Conservation (phyloP, 2,113 vertebrate genomes). For the Notarius quadriscutis region DNA sequence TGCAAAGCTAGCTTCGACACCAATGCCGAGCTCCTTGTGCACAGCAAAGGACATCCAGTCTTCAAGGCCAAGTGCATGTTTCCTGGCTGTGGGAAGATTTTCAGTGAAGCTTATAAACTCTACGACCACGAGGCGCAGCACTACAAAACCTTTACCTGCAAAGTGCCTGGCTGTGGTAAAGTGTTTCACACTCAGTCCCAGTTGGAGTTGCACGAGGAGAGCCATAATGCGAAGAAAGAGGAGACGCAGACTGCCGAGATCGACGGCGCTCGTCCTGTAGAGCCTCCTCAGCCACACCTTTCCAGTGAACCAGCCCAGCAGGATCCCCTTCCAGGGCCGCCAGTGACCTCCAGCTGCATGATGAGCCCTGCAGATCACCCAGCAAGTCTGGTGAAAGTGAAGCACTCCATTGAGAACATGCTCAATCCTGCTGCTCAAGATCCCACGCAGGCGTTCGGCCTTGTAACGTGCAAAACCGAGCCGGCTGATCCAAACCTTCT, state of each 20-base stretch:
- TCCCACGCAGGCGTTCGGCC: constrained; percentile 34
- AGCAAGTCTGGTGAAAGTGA: constrained; percentile 19
- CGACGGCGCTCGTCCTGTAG: constrained; percentile 22
- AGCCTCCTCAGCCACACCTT: constrained; percentile 14
- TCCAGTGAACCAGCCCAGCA: neutral
- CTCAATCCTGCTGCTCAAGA: constrained; percentile 43
- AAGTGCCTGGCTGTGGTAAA: constrained; percentile 81
- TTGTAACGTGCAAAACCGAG: constrained; percentile 44
- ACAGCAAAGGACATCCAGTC: constrained; percentile 84
- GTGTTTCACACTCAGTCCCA: constrained; percentile 87
- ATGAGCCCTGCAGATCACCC: neutral
- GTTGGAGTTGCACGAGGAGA: constrained; percentile 83
- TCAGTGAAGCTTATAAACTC: constrained; percentile 89
- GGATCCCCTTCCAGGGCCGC: neutral
- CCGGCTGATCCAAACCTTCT: constrained; percentile 12
- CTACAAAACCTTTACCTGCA: constrained; percentile 96
- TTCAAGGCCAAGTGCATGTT: constrained; percentile 97
- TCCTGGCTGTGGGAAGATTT: constrained; percentile 90
- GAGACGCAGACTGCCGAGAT: constrained; percentile 53
- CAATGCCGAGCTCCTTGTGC: constrained; percentile 86
- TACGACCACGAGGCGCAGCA: constrained; percentile 97
- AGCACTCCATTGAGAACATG: constrained; percentile 59
- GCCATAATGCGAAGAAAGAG: constrained; percentile 68
- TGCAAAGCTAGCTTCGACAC: constrained; percentile 94
- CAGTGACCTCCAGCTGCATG: neutral